Base-by-base conservation (phyloP, 1,140 invertebrate genomes). In the Mamestra configurata region DNA sequence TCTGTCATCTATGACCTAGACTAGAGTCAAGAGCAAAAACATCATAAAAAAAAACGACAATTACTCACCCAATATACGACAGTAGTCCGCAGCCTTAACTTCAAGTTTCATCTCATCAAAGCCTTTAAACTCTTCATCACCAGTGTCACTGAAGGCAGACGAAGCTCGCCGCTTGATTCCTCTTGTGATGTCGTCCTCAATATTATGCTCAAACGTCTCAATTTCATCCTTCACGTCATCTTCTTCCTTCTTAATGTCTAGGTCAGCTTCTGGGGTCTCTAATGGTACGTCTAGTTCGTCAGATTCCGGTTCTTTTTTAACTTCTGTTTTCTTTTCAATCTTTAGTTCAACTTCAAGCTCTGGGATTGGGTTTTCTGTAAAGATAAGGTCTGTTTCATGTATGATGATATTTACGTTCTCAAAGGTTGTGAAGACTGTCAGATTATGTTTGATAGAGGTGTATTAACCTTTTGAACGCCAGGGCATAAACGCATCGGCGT, bases 161-260 rank as follows among this genome's bases (percentile, higher is more conserved):
- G 93, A 94, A 3, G 90, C 92, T 55, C 92, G 88, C 27, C 93
- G 85, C 61, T 94, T 94, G 8, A 87, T 68, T 1, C 91, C 89
- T 79, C 87, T 57, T n/a, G 84, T 85, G 3, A 86, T 79, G 53
- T 82, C 82, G 4, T 31, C 37, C 76, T 40, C 40, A 51, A 46
- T 64, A 49, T 37, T 64, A 43, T 64, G 53, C 22, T 37, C 57
- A 51, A 46, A 49, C 0, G 37, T 64, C 20, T 77, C 68, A 53
- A 68, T 46, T 43, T 68, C 37, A 3, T 66, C 53, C 46, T 59
- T 76, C 1, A 80, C 55, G 13, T 31, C 68, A 0, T 11, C 6
- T 22, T 66, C 27, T 15, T 66, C 22, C 24, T 53, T 40, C 55
- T 76, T 76, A 20, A 76, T 61, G 0, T 76, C 73, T 15, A 64